Evolutionary conservation across 2,113 vertebrate species (phyloP).

Genomic region (Laterallus jamaicensis): DNA sequence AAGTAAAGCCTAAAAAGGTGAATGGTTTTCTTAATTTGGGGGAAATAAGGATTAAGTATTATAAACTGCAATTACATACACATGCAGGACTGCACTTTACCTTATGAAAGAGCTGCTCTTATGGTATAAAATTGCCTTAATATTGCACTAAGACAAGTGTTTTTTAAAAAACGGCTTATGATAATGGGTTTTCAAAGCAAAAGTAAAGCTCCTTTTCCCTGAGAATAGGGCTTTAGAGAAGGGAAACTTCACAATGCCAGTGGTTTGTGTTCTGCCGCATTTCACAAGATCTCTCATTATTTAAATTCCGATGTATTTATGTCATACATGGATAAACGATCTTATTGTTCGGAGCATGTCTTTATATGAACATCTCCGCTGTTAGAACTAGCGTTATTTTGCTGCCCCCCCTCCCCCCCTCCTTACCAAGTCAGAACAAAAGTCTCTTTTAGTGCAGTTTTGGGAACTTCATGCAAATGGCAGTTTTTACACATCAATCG

Average conservation of each 20-base stretch:
- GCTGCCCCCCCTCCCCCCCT: neutral
- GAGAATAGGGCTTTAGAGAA: constrained; percentile 56
- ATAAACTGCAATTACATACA: constrained; percentile 56
- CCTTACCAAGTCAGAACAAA: constrained; percentile 73
- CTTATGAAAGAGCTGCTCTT: constrained; percentile 57
- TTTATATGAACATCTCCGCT: constrained; percentile 72
- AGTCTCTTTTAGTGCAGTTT: constrained; percentile 72
- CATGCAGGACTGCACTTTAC: constrained; percentile 65
- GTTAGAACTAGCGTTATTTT: constrained; percentile 65
- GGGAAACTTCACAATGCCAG: constrained; percentile 63
- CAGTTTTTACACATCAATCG: constrained; percentile 60
- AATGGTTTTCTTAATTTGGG: constrained; percentile 50
- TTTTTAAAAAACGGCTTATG: constrained; percentile 49
- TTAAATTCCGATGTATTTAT: constrained; percentile 75
- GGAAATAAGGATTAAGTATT: constrained; percentile 34
- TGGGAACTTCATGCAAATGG: constrained; percentile 63
- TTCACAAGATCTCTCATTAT: constrained; percentile 75
- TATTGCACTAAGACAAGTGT: constrained; percentile 66
- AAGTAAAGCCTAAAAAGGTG: constrained; percentile 13
- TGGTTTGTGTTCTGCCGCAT: constrained; percentile 59
- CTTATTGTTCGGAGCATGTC: constrained; percentile 76
- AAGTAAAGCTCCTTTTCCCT: constrained; percentile 63
- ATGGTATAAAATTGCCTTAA: constrained; percentile 75
- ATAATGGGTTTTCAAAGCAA: constrained; percentile 75
- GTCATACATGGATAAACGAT: constrained; percentile 76